Evolutionary conservation across 2,888 invertebrate genomes (phyloP), one percentile per base, ranked within the genome.

Genomic region (Meteorus cinctellus): DNA sequence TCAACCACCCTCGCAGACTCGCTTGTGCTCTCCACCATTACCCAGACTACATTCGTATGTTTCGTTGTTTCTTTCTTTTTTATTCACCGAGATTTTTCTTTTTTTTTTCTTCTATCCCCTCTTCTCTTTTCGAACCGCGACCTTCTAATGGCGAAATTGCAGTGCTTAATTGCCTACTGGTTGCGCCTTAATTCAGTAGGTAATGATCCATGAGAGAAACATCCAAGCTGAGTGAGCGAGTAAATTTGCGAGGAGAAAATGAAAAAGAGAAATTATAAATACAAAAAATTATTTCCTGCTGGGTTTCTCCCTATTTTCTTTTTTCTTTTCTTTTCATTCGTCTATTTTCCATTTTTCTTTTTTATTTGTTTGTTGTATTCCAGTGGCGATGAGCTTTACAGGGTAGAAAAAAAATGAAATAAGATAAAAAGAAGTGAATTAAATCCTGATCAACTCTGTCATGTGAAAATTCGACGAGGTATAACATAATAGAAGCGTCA

Each of bases 101-200:
- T 72, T 72, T 72, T 69, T 34, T 14, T 65, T 41, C 69, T 67
- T 68, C 71, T 72, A 48, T 31, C 59, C 45, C 12, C 71, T 55
- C 65, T 69, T 72, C 72, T 74, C 67, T 68, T 77, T 73, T 75
- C 51, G 74, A 77, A 77, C 67, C 72, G 62, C 77, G 77, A 77
- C 77, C 78, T 77, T 76, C 80, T 81, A 80, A 82, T 82, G 79
- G 80, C 76, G 65, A 81, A 82, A 81, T 81, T 80, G 78, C 80
- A 77, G 76, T 77, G 81, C 79, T 81, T 82, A 81, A 82, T 82
- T 81, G 81, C 79, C 78, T 71, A 77, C 81, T 80, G 79, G 79
- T 76, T 79, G 77, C 31, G 63, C 72, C 27, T 65, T 72, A 34
- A 45, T 59, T 68, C 66, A 51, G 48, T 68, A 65, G 69, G 65